Base-by-base conservation (phyloP, 2,113 vertebrate species). In the Motacilla tschutschensis region DNA sequence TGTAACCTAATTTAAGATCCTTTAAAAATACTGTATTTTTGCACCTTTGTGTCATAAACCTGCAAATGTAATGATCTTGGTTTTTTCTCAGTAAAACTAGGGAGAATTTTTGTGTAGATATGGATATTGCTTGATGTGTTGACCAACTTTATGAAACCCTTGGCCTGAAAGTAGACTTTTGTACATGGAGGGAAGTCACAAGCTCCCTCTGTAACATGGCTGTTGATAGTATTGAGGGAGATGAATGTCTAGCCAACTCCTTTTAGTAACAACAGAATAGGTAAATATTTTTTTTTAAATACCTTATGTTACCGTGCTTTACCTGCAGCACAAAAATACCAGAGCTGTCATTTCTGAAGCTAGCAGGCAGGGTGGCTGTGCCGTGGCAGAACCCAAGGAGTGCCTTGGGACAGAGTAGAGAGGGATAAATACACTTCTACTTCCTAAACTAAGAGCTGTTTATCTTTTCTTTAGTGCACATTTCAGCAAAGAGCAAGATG, bases 21-120 rank as follows among this genome's bases (percentile, higher is more conserved):
- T 87, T 85, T 70, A 35, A 93, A 92, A 54, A 77, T 62, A 66
- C 0, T 67, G 38, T 54, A 12, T 12, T 74, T 93, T 80, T 80
- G 10, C 36, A 41, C 55, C 44, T 83, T 70, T 75, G 5, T 87
- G 66, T 58, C n/a, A 12, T 79, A 75, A 51, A 72, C 16, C 35
- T 91, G 59, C 57, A 94, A 91, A 65, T 7, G 17, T 51, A 77
- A 66, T 16, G 1, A 10, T 26, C 29, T 5, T 46, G 5, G 5
- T 51, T 79, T 83, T 3, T 78, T 74, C 22, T 88, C 36, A 40
- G 0, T 70, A 33, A 47, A 83, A 46, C 17, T 19, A 25, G 38
- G 22, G 43, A 29, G 17, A 43, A n/a, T 83, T 72, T 78, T 81
- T 3, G 0, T 26, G 11, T 48, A 28, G 41, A 40, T n/a, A 10